Conservation (phyloP, 2,113 vertebrate species). For the Morphnarchus princeps region DNA sequence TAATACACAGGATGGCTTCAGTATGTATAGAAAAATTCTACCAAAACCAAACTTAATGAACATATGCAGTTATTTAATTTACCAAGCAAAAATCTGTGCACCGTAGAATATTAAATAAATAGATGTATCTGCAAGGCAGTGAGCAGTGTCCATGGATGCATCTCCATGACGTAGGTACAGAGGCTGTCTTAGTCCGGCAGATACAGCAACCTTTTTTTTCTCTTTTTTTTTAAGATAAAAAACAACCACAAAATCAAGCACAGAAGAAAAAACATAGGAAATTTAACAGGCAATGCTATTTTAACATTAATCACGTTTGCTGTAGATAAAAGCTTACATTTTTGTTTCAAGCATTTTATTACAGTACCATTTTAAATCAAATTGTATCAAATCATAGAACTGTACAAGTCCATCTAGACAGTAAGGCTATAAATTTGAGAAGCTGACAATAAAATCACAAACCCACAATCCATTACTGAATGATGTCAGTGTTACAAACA, state of each 20-base stretch:
- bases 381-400: background rate
- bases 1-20: background rate
- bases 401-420: background rate
- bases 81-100: background rate
- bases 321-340: background rate
- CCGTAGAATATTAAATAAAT: background rate
- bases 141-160: slow-evolving; percentile 47
- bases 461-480: background rate
- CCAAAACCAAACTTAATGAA: background rate
- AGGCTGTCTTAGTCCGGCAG: background rate
- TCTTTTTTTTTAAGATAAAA: background rate
- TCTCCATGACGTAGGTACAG: slow-evolving; percentile 40
- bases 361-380: background rate
- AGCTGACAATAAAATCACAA: background rate
- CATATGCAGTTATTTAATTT: background rate
- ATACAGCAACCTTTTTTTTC: background rate
- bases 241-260: background rate
- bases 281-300: background rate
- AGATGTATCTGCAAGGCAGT: background rate
- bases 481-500: background rate
- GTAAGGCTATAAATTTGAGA: background rate
- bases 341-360: background rate
- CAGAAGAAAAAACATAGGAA: background rate
- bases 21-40: background rate
- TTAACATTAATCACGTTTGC: background rate